These are phyloP conservation scores for Notospermus geniculatus DNA, from an alignment of 1,140 invertebrate genomes.

Conservation along the genomic window DNA sequence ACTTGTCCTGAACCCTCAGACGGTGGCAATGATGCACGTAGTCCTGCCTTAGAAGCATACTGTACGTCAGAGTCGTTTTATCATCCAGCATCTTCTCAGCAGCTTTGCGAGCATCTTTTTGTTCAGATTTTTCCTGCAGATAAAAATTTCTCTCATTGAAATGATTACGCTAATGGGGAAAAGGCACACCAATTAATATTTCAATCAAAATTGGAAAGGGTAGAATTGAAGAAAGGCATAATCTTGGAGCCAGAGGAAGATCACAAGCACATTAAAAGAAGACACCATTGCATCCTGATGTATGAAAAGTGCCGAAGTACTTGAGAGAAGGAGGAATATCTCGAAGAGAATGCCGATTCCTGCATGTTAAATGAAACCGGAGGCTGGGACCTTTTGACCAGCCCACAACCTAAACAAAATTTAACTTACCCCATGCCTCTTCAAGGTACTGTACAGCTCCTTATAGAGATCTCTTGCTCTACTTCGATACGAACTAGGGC, in stretches of 20 bases:
- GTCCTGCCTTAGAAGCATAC: neutral
- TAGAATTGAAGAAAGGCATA: too few species aligned
- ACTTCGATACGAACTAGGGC: neutral
- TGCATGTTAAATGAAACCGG: neutral
- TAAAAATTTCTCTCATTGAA: too few species aligned
- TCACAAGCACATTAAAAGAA: too few species aligned
- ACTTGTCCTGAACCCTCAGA: slow-evolving; percentile 6
- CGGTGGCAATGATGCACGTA: slow-evolving; percentile 5
- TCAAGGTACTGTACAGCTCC: neutral
- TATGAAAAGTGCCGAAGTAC: too few species aligned
- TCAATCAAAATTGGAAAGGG: too few species aligned
- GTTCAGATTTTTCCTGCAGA: neutral
- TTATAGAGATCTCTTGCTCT: neutral
- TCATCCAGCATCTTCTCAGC: slow-evolving; percentile 4
- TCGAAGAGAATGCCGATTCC: too few species aligned
- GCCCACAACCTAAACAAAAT: neutral
- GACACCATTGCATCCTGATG: too few species aligned
- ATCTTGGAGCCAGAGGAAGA: too few species aligned
- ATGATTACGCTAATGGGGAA: too few species aligned
- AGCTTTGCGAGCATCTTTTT: neutral
- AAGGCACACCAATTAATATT: too few species aligned
- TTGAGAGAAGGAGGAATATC: too few species aligned
- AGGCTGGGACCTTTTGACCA: neutral
- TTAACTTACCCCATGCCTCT: neutral
- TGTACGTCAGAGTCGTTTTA: neutral